Conservation (phyloP, 2,113 vertebrate genomes). For the Aptenodytes forsteri region DNA sequence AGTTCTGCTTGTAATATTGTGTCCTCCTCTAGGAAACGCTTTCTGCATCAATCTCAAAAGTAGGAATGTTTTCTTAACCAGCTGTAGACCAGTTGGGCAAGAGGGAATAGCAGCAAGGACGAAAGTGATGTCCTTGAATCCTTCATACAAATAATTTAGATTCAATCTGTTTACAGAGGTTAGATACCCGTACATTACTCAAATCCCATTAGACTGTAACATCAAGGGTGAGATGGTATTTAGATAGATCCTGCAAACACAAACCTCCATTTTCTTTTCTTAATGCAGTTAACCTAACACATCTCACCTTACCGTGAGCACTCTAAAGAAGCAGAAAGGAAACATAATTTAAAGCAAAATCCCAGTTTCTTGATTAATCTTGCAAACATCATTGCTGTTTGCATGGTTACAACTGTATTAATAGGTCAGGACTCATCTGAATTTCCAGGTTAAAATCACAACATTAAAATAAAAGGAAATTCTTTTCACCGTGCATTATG, state of each 20-base stretch:
- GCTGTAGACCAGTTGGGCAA: neutral
- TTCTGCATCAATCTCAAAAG: neutral
- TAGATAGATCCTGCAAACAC: conserved; percentile 15
- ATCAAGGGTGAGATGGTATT: neutral
- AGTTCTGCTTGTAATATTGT: neutral
- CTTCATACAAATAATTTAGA: conserved; percentile 28
- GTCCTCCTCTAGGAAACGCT: neutral
- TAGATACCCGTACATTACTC: conserved; percentile 16
- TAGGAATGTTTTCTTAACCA: neutral
- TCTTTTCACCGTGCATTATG: neutral
- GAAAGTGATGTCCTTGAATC: conserved; percentile 12
- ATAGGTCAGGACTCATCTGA: neutral
- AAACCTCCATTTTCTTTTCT: conserved; percentile 1
- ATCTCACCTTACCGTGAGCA: neutral
- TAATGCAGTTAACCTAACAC: conserved; percentile 32
- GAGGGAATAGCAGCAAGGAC: conserved; percentile 23
- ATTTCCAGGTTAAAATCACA: neutral
- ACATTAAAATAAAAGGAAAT: neutral
- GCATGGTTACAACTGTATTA: neutral
- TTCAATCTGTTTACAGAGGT: conserved; percentile 35
- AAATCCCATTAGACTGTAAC: conserved; percentile 45
- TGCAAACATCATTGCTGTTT: neutral
- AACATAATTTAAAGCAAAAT: neutral
- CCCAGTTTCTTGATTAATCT: neutral
- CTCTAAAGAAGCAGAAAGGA: neutral